These are phyloP conservation scores for Amphimedon queenslandica DNA, from an alignment of 37 sponge, comb jelly and placozoan genomes.

Conservation along the genomic window DNA sequence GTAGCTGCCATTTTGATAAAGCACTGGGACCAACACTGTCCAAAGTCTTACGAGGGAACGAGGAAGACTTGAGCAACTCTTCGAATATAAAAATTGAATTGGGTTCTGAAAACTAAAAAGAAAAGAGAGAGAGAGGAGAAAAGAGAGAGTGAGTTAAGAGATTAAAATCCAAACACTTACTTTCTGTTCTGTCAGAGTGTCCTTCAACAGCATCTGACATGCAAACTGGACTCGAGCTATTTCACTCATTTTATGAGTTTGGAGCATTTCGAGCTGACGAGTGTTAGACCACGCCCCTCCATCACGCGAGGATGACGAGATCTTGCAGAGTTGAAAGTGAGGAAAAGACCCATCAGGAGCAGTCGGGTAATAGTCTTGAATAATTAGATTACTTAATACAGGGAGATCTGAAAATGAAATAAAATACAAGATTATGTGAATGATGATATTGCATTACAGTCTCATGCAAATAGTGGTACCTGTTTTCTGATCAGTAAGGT, in stretches of 20 bases:
- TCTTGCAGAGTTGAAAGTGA: constrained; percentile 19
- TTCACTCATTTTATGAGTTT: constrained; percentile 59
- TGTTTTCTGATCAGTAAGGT: constrained; percentile 22
- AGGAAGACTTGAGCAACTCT: constrained; percentile 52
- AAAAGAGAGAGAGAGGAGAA: background rate
- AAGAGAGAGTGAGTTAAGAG: constrained; percentile 5
- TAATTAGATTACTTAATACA: constrained; percentile 39
- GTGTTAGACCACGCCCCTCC: background rate
- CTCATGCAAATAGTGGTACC: background rate
- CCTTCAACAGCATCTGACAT: constrained; percentile 29
- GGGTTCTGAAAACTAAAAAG: constrained; percentile 34
- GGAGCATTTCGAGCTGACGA: constrained; percentile 40
- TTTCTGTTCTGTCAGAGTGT: constrained; percentile 12
- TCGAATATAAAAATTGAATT: constrained; percentile 51
- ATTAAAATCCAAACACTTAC: too few species aligned
- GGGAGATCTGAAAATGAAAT: constrained; percentile 34
- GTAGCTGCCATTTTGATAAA: constrained; percentile 22
- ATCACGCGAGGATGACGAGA: background rate
- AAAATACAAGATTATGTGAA: background rate
- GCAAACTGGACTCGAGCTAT: constrained; percentile 41
- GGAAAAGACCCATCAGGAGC: constrained; percentile 20
- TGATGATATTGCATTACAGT: background rate
- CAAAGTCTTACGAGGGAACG: constrained; percentile 68
- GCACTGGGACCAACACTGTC: constrained; percentile 38
- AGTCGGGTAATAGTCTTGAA: constrained; percentile 54